Base-by-base conservation (phyloP, 2,113 vertebrate species). In the Melanerpes formicivorus region DNA sequence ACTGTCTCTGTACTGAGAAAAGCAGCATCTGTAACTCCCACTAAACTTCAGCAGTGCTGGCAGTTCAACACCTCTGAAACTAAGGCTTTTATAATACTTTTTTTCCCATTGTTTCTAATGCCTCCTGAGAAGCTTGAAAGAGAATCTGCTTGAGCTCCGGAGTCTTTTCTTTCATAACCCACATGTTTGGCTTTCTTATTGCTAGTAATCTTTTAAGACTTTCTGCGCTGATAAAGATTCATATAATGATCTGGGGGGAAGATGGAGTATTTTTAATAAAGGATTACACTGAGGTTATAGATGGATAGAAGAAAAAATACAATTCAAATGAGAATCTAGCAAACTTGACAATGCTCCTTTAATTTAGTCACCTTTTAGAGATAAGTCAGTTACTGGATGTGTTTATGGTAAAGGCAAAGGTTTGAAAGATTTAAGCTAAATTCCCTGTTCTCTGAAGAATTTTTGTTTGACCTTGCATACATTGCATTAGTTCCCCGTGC, bases 241-340 rank as follows among this genome's bases (percentile, higher is more conserved):
- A 74, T 74, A 44, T 34, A 82, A 81, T 56, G 80, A 88, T 87
- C 74, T 73, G n/a, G 55, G 50, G 50, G 71, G 30, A 32, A 94
- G 88, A 95, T 8, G 34, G 92, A 67, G 27, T 52, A 42, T 87
- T 95, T 93, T 93, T 82, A 90, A 81, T 84, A 87, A 86, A 76
- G 34, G 59, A 88, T 79, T 93, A 73, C 59, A 87, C 18, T 75
- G 40, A 65, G 16, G 23, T 42, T 95, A 59, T 66, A 76, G 34
- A 54, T 21, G 83, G 48, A 81, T 66, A 27, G 17, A 71, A 74
- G 13, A 46, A 62, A 79, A 86, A 87, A 54, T 8, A 40, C 11
- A n/a, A 91, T 48, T 73, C 82, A 78, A 62, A 78, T 72, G 50
- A 10, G 22, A 93, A 5, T 55, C 40, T 42, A 85, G 50, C 16